phyloP scores from a whole-genome alignment of 2,113 vertebrate species.

The Mirounga angustirostris region DNA sequence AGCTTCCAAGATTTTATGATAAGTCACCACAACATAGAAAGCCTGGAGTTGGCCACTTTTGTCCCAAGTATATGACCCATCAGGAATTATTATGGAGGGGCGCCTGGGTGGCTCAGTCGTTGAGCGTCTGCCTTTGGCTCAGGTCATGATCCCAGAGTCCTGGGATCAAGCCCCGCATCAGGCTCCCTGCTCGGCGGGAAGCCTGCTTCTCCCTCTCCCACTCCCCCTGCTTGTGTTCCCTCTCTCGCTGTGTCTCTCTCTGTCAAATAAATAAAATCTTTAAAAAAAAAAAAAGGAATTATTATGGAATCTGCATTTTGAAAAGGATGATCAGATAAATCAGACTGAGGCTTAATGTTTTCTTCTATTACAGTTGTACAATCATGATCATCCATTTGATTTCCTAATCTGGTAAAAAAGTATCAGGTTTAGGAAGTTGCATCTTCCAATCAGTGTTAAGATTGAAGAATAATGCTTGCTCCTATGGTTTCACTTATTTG shows the following conservation, averaged over 20 bases:
- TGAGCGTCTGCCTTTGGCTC: too few relatives aligned
- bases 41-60: neutral
- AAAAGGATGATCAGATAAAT: slow-evolving; percentile 23
- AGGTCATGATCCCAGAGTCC: too few relatives aligned
- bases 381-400: neutral
- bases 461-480: slow-evolving; percentile 13
- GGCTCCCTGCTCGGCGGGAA: too few relatives aligned
- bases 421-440: neutral
- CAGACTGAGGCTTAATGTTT: neutral
- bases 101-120: too few relatives aligned
- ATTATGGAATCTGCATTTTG: neutral
- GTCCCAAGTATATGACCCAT: neutral
- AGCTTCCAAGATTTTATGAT: neutral
- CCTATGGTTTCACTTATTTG: neutral
- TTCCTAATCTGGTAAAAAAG: neutral
- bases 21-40: slow-evolving; percentile 1
- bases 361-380: neutral
- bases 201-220: too few relatives aligned
- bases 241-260: too few relatives aligned
- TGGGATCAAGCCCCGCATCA: too few relatives aligned
- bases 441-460: neutral
- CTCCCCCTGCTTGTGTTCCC: too few relatives aligned
- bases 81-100: neutral
- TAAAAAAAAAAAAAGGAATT: neutral
- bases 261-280: too few relatives aligned